Percentiles rank a stretch among this genome's conserved stretches.
phyloP scores from a whole-genome alignment of 2,113 vertebrate genomes.

The Paradoxurus hermaphroditus region DNA sequence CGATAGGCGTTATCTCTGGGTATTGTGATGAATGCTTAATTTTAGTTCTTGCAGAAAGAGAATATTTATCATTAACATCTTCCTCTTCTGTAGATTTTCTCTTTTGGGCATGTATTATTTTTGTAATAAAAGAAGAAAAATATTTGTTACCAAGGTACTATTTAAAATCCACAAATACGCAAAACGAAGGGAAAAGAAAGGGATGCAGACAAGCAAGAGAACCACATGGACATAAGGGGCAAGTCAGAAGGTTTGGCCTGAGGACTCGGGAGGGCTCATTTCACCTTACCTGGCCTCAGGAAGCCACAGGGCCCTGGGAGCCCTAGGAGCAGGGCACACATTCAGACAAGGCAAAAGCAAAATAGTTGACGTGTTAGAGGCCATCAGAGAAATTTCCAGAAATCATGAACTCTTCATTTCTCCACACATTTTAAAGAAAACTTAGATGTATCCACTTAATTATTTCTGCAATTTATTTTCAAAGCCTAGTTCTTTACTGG shows the following conservation, averaged over 20 bases:
- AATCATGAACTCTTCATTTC: not conserved
- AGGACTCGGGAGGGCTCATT: conserved; percentile 20
- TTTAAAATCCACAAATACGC: conserved; percentile 18
- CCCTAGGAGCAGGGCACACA: conserved; percentile 86
- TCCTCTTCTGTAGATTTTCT: not conserved
- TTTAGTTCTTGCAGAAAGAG: not conserved
- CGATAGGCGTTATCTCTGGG: not conserved
- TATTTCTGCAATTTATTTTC: not conserved
- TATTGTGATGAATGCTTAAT: not conserved
- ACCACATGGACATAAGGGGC: conserved; percentile 39
- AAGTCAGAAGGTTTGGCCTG: conserved; percentile 73
- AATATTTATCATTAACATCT: not conserved
- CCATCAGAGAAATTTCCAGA: not conserved
- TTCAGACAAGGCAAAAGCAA: conserved; percentile 84
- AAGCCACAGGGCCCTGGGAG: conserved; percentile 95
- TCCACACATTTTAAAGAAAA: not conserved
- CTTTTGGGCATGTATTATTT: not conserved
- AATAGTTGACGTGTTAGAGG: conserved; percentile 79
- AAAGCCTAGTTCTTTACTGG: not conserved
- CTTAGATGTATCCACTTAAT: not conserved
- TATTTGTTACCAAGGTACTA: not conserved
- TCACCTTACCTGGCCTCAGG: conserved; percentile 93
- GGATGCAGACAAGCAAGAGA: conserved; percentile 4
- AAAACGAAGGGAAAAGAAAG: conserved; percentile 28
- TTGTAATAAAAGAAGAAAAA: not conserved